Evolutionary conservation across 2,797 vertebrate genomes (phyloP).

Genomic region (Bucorvus abyssinicus): DNA sequence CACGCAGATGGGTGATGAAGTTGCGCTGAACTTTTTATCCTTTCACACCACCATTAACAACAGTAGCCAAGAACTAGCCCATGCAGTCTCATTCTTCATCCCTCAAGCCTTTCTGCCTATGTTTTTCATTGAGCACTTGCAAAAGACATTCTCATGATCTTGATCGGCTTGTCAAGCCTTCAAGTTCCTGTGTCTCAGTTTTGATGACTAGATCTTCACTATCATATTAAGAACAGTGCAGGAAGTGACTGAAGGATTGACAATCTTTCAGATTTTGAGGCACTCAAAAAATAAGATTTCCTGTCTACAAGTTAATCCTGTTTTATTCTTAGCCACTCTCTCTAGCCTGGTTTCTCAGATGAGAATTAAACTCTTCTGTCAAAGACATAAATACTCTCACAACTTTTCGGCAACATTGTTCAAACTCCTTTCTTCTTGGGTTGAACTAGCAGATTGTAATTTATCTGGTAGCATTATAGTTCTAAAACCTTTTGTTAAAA

Average conservation of each 20-base stretch:
- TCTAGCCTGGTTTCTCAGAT: slow-evolving; percentile 25
- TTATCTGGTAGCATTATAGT: slow-evolving; percentile 46
- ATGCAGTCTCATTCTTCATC: not conserved
- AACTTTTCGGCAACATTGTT: slow-evolving; percentile 41
- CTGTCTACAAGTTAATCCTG: slow-evolving; percentile 44
- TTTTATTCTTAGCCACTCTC: slow-evolving; percentile 51
- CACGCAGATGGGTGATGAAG: not conserved
- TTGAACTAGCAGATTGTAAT: slow-evolving; percentile 45
- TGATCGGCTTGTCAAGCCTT: not conserved
- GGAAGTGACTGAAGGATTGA: slow-evolving; percentile 3
- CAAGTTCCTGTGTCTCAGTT: slow-evolving; percentile 26
- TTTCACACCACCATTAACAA: accelerated
- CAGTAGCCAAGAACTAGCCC: not conserved
- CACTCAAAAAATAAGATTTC: slow-evolving; percentile 19
- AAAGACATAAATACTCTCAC: slow-evolving; percentile 55
- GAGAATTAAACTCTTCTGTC: slow-evolving; percentile 58
- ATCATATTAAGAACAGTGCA: not conserved
- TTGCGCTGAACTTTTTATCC: not conserved
- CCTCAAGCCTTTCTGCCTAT: not conserved
- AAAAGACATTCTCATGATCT: not conserved
- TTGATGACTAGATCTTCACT: slow-evolving; percentile 5
- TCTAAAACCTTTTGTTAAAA: slow-evolving; percentile 49
- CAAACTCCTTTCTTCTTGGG: slow-evolving; percentile 33
- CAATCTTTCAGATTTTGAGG: not conserved
- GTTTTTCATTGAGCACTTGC: not conserved